Percentiles rank a stretch among this genome's conserved stretches.
Conservation (phyloP, 2,888 invertebrate genomes). For the Enchytraeus crypticus region DNA sequence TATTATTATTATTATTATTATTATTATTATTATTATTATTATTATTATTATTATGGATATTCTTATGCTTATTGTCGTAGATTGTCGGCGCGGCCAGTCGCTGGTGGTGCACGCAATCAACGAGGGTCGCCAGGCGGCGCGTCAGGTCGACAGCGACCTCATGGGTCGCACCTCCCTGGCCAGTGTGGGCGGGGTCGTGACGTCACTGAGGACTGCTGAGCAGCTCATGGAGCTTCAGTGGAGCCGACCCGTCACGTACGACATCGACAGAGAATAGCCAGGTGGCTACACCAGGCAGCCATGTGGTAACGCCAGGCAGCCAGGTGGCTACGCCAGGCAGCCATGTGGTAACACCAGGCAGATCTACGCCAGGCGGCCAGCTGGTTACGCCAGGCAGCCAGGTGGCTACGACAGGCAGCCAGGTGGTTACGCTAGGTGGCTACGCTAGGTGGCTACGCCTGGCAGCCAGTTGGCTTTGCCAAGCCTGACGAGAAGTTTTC, state of each 20-base stretch:
- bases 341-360: neutral
- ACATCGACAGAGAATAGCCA: slow-evolving; percentile 3
- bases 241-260: slow-evolving; percentile 15
- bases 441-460: neutral
- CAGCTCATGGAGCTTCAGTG: slow-evolving; percentile 11
- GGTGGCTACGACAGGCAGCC: no score
- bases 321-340: neutral
- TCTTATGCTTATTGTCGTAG: slow-evolving; percentile 57
- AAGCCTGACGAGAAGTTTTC: no score
- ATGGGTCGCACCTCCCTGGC: slow-evolving; percentile 69
- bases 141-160: slow-evolving; percentile 79
- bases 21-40: neutral
- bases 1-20: neutral
- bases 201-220: slow-evolving; percentile 15
- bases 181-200: slow-evolving; percentile 75
- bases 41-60: neutral
- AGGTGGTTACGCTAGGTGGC: neutral
- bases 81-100: slow-evolving; percentile 97
- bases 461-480: no score
- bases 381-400: no score
- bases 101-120: slow-evolving; percentile 97
- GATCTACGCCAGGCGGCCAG: neutral
- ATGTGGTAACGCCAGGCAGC: neutral
- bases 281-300: neutral
- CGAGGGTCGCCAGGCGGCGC: slow-evolving; percentile 94